Conservation (phyloP, 53 echinoderm and acorn worm species). For the Patiria pectinifera region DNA sequence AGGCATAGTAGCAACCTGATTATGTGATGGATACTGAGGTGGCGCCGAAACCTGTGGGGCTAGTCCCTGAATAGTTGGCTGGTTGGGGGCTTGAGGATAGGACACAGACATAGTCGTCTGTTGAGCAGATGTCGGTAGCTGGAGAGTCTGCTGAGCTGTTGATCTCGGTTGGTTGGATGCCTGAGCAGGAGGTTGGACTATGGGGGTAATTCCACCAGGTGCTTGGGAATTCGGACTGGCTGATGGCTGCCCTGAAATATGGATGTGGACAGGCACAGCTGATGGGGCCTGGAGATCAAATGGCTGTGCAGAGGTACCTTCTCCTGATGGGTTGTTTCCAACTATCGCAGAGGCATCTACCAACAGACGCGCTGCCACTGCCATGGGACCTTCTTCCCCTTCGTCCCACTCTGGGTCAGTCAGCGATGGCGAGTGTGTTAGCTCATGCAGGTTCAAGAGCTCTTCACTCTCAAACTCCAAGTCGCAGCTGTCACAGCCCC, state of each 20-base stretch:
- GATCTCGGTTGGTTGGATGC: neutral
- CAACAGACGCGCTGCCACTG: conserved; percentile 50
- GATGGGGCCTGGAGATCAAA: conserved; percentile 41
- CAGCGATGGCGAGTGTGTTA: conserved; percentile 65
- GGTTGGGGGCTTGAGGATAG: neutral
- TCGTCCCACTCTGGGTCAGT: conserved; percentile 68
- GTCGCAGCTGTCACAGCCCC: conserved; percentile 86
- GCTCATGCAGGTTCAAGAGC: conserved; percentile 75
- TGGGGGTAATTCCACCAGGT: neutral
- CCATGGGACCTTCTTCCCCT: conserved; percentile 59
- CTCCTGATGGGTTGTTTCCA: conserved; percentile 26
- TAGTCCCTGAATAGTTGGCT: conserved; percentile 14
- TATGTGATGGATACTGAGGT: conserved; percentile 49
- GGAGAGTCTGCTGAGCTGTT: conserved; percentile 7
- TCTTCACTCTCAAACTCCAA: conserved; percentile 85
- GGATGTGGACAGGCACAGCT: conserved; percentile 4
- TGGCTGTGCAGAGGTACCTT: conserved; percentile 5
- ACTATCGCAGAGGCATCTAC: conserved; percentile 52
- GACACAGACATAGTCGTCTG: conserved; percentile 14
- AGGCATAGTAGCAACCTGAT: neutral
- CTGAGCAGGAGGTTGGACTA: neutral
- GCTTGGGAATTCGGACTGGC: conserved; percentile 5
- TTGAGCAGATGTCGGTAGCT: neutral
- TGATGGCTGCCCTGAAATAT: conserved; percentile 23
- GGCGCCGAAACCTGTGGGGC: conserved; percentile 2